Evolutionary conservation across 2,797 vertebrate species (phyloP).

Genomic region (Pipistrellus nathusii): DNA sequence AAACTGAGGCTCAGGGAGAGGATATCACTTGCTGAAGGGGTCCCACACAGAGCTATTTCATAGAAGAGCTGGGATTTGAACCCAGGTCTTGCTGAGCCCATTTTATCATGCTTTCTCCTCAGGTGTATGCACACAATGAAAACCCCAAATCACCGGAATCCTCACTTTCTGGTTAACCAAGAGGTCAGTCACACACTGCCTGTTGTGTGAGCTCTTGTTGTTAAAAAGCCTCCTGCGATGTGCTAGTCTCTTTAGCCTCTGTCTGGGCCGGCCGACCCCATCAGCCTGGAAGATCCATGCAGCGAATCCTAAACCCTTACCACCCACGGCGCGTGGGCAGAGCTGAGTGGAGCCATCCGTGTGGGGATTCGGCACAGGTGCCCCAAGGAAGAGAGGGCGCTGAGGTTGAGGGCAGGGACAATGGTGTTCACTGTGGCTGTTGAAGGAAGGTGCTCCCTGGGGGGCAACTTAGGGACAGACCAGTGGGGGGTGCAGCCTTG

Average conservation of each 20-base stretch:
- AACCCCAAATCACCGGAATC: neutral
- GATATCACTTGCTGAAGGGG: neutral
- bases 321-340: rapidly evolving
- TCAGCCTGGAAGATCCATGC: neutral
- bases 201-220: neutral
- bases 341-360: neutral
- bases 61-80: neutral
- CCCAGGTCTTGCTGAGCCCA: neutral
- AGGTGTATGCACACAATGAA: neutral
- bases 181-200: neutral
- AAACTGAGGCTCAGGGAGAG: slow-evolving; percentile 1
- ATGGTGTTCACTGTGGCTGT: neutral
- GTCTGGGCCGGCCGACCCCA: neutral
- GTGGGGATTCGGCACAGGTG: neutral
- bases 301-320: neutral
- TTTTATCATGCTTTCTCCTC: neutral
- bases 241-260: neutral
- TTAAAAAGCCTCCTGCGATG: neutral
- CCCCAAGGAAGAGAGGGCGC: neutral
- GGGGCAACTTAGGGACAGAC: neutral
- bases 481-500: neutral
- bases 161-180: neutral
- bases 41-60: neutral
- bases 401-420: neutral
- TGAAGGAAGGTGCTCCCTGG: neutral